A percentile compares a stretch with the other conserved stretches of the same genome.
phyloP scores from a whole-genome alignment of 1,140 invertebrate genomes.

The Laupala kohalensis region DNA sequence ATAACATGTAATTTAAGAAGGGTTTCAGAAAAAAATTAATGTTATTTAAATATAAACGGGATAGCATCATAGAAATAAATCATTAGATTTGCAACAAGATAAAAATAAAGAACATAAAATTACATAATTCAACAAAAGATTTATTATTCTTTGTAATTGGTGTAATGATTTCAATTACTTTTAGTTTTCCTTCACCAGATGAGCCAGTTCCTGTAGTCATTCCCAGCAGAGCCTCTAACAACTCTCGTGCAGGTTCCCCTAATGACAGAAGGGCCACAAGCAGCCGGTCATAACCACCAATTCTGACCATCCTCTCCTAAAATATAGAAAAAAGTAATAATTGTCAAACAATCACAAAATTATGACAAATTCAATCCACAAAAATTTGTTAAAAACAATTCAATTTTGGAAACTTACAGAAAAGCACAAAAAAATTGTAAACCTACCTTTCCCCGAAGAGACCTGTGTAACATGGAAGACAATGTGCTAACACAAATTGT shows the following conservation, averaged over 20 bases:
- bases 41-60: neutral
- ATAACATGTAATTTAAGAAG: neutral
- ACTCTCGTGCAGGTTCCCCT: constrained; percentile 21
- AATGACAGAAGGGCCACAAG: constrained; percentile 26
- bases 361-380: too few relatives aligned
- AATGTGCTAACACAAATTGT: constrained; percentile 23
- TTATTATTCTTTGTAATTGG: too few relatives aligned
- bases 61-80: neutral
- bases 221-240: constrained; percentile 28
- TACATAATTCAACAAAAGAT: too few relatives aligned
- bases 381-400: too few relatives aligned
- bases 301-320: constrained; percentile 18
- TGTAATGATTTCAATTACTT: constrained; percentile 6
- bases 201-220: constrained; percentile 28
- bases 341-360: neutral
- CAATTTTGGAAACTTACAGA: neutral
- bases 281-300: constrained; percentile 22
- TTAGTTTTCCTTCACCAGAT: constrained; percentile 2
- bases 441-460: constrained; percentile 8
- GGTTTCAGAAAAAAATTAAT: neutral
- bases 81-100: neutral
- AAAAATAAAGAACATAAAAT: constrained; percentile 6
- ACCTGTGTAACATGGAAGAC: constrained; percentile 13
- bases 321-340: too few relatives aligned
- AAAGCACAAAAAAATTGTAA: neutral